Evolutionary conservation across 2,113 vertebrate species (phyloP).

Genomic region (Caloenas nicobarica): DNA sequence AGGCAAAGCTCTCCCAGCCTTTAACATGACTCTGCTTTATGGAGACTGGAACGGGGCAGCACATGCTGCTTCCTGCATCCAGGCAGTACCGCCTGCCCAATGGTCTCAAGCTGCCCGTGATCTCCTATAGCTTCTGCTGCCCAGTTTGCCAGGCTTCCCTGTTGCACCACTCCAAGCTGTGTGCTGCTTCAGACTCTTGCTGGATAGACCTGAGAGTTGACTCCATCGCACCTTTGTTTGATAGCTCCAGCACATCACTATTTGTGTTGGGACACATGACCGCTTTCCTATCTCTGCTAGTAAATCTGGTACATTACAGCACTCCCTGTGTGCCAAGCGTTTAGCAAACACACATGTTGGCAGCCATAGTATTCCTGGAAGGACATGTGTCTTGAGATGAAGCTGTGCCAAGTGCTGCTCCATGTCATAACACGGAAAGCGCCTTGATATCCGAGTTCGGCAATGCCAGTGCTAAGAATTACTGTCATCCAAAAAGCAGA

Average conservation of each 20-base stretch:
- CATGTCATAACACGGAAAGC: not conserved
- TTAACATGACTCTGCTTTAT: not conserved
- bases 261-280: slow-evolving; percentile 29
- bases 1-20: not conserved
- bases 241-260: not conserved
- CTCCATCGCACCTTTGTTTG: not conserved
- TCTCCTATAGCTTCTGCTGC: not conserved
- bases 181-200: not conserved
- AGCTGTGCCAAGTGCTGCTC: slow-evolving; percentile 52
- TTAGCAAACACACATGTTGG: slow-evolving; percentile 59
- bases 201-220: not conserved
- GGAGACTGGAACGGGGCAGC: not conserved
- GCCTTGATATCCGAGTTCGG: not conserved
- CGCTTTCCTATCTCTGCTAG: not conserved
- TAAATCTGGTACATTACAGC: slow-evolving; percentile 38
- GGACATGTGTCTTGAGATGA: slow-evolving; percentile 46
- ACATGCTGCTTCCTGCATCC: rapidly evolving
- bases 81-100: not conserved
- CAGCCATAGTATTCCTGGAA: slow-evolving; percentile 47
- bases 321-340: slow-evolving; percentile 39
- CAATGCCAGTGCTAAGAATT: not conserved
- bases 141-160: not conserved
- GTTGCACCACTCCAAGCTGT: not conserved
- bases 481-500: slow-evolving; percentile 26
- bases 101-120: not conserved